Conservation (phyloP, 2,888 invertebrate genomes). For the Limnephilus rhombicus region DNA sequence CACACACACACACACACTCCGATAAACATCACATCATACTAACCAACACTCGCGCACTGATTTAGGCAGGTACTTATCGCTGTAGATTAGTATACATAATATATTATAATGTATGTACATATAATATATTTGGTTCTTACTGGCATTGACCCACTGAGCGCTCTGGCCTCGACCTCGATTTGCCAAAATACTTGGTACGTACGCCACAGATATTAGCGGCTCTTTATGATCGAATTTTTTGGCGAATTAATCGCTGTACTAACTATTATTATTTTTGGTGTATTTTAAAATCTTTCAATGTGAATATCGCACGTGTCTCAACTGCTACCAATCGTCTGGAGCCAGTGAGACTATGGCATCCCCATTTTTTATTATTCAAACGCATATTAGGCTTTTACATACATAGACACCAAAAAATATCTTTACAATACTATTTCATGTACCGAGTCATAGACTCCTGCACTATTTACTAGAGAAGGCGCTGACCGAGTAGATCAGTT, state of each 20-base stretch:
- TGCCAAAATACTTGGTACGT: slow-evolving; percentile 33
- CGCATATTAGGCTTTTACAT: no score
- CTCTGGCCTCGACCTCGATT: slow-evolving; percentile 60
- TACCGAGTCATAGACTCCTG: no score
- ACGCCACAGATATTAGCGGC: neutral
- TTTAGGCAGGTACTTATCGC: neutral
- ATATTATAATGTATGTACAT: neutral
- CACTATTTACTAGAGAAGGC: no score
- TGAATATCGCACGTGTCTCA: no score
- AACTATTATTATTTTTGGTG: no score
- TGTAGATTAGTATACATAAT: neutral
- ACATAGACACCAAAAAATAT: no score
- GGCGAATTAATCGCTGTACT: neutral
- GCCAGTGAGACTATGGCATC: no score
- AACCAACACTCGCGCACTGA: neutral
- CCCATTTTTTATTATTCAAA: no score
- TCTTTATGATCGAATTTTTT: neutral
- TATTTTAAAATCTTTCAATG: no score
- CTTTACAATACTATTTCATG: no score
- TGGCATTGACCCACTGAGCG: slow-evolving; percentile 62
- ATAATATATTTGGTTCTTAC: neutral
- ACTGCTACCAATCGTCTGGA: no score
- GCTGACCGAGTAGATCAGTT: no score
- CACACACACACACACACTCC: neutral
- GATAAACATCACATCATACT: neutral